Evolutionary conservation across 2,797 vertebrate species (phyloP).

Genomic region (Sebastes vulpes): DNA sequence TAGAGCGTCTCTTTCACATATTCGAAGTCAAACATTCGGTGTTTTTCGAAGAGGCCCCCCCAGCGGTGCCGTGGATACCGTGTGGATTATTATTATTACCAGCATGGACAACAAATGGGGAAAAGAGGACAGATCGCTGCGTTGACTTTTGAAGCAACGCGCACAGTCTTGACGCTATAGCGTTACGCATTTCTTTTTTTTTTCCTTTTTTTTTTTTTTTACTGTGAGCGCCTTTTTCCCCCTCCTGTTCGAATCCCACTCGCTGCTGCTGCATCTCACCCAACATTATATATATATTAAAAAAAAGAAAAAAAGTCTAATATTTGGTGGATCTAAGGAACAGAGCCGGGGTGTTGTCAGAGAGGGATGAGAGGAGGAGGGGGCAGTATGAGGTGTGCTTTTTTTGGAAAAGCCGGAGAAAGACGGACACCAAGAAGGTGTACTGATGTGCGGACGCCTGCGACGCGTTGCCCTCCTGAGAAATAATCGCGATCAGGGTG

Average conservation of each 20-base stretch:
- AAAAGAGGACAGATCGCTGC: conserved; percentile 65
- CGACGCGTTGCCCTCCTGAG: conserved; percentile 79
- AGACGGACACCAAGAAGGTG: conserved; percentile 83
- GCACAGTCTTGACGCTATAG: conserved; percentile 67
- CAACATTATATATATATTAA: conserved; percentile 23
- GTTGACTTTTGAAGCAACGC: conserved; percentile 77
- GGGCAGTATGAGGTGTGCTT: conserved; percentile 83
- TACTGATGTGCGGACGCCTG: conserved; percentile 77
- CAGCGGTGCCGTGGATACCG: conserved; percentile 24
- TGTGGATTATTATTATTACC: conserved; percentile 67
- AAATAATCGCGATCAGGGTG: conserved; percentile 73
- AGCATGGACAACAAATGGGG: conserved; percentile 73
- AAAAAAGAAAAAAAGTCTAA: conserved; percentile 62
- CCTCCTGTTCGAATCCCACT: conserved; percentile 54
- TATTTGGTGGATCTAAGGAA: conserved; percentile 66
- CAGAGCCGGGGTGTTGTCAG: conserved; percentile 82
- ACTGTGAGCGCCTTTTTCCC: conserved; percentile 21
- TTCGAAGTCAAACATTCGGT: conserved; percentile 49
- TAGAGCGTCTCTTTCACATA: conserved; percentile 48
- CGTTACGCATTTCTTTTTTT: conserved; percentile 67
- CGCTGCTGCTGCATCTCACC: conserved; percentile 50
- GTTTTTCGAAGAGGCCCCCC: conserved; percentile 13
- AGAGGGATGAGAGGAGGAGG: conserved; percentile 78
- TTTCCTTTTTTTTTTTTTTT: conserved; percentile 43
- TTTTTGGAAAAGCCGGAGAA: conserved; percentile 82